Base-by-base conservation (phyloP, 1,140 invertebrate genomes). In the Platorchestia sp. region DNA sequence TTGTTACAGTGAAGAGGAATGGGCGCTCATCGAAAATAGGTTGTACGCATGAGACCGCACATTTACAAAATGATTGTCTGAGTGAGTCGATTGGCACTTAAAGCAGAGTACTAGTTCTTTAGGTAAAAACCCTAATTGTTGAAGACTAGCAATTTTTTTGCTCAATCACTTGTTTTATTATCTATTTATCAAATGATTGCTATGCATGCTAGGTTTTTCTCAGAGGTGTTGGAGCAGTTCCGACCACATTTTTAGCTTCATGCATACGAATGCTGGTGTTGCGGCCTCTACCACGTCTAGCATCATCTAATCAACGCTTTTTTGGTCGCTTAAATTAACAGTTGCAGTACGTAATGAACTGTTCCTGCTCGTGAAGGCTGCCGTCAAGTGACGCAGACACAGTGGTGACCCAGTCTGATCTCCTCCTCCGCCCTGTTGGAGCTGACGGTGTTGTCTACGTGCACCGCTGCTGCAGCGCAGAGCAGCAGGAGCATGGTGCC, bases 391-490 rank as follows among this genome's bases (percentile, higher is more conserved):
- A 96, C 93, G 59, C 95, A 95, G 19, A 96, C 91, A 7, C 91
- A 86, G 22, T 95, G 95, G 53, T 90, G 95, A 14, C 96, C 96
- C 42, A 95, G 95, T 86, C 47, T 95, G n/a, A 96, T 95, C 91
- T 96, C 96, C 45, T 95, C 59, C 10, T 95, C 86, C 0, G 95
- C 96, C 45, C 90, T 45, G 51, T 96, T 95, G 22, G 96, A 95
- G 16, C 95, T 95, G 51, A 95, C 95, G 36, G 96, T 87, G 41
- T 75, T 51, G 27, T 95, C 96, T 16, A 95, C 91, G 42, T 95
- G 86, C 41, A 95, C 87, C 43, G 95, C 51, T 40, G 93, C 90
- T 7, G 91, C 95, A 7, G 95, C 53, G n/a, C 96, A 95, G 10
- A 95, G 36, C n/a, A 96, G 93, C 19, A 96, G 75, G 0, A 95